Base-by-base conservation (phyloP, 2,113 vertebrate genomes). In the Zeus faber region DNA sequence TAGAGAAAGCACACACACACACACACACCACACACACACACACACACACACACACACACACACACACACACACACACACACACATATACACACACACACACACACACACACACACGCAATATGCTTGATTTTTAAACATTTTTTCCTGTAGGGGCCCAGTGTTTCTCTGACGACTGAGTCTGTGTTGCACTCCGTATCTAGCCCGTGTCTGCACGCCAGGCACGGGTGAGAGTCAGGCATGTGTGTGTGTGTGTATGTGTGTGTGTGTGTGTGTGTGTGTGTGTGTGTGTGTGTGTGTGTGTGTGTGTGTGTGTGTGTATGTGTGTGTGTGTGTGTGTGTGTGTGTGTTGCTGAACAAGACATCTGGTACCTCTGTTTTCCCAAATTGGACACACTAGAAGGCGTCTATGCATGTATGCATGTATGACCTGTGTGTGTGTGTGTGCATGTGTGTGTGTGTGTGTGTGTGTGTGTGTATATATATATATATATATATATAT, bases 1-100 rank as follows among this genome's bases (percentile, higher is more conserved):
- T n/a, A n/a, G n/a, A n/a, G 62, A 77, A 66, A 51, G 50, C 45
- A 37, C 33, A 37, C 33, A 37, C 31, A 33, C 31, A 33, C 8
- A 33, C 31, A 33, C 13, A 10, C 13, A 13, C 13, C 31, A 13
- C 13, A 13, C 8, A 33, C 31, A 33, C 33, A 37, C 33, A 14
- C 13, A 37, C 14, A 37, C 33, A 37, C 33, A 37, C 33, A 10
- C 10, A 37, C 7, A 10, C 11, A 14, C 33, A 37, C 13, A 37
- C 33, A 14, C 33, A 37, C 33, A 37, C 33, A 37, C 3, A 37
- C 33, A 37, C 33, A 37, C 13, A 37, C 33, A 33, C 31, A 31
- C 29, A 31, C 29, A 8, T 29, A 4, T 5, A 5, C 8, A 5
- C 29, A 35, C 31, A 3, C 31, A 33, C 4, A 33, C 31, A n/a